Evolutionary conservation across 2,797 vertebrate genomes (phyloP).

Genomic region (Pygocentrus nattereri): DNA sequence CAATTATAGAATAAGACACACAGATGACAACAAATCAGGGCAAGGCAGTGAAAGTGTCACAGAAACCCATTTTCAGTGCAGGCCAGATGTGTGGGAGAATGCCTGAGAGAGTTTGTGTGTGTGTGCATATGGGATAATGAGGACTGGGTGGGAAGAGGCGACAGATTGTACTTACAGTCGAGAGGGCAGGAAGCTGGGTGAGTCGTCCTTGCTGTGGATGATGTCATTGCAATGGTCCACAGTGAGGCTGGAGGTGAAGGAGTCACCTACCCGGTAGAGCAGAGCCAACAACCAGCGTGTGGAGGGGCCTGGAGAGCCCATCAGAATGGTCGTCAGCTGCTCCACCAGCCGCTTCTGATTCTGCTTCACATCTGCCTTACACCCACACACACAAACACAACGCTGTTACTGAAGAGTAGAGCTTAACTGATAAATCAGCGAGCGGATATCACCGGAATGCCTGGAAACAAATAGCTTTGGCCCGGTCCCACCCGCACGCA

Average conservation of each 20-base stretch:
- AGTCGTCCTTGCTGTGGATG: conserved; percentile 94
- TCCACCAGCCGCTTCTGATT: conserved; percentile 88
- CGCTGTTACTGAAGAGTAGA: neutral
- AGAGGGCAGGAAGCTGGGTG: conserved; percentile 91
- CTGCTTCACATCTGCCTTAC: conserved; percentile 84
- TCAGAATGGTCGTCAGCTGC: conserved; percentile 85
- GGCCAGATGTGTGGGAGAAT: neutral
- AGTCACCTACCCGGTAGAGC: conserved; percentile 87
- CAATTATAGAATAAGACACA: neutral
- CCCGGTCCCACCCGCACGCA: too few species aligned
- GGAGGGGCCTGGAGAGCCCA: conserved; percentile 89
- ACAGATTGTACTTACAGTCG: conserved; percentile 86
- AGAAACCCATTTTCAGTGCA: conserved; percentile 22
- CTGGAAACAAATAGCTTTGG: too few species aligned
- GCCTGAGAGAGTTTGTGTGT: neutral
- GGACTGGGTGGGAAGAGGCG: conserved; percentile 49
- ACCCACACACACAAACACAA: neutral
- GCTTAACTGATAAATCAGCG: too few species aligned
- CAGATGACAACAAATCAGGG: neutral
- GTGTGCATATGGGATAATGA: neutral
- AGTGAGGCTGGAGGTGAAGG: conserved; percentile 84
- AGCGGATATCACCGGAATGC: too few species aligned
- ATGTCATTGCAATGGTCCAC: conserved; percentile 93
- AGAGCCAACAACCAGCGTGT: conserved; percentile 86
- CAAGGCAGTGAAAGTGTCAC: conserved; percentile 7